Conservation (phyloP, 2,797 vertebrate genomes). For the Centropyge bicolor region DNA sequence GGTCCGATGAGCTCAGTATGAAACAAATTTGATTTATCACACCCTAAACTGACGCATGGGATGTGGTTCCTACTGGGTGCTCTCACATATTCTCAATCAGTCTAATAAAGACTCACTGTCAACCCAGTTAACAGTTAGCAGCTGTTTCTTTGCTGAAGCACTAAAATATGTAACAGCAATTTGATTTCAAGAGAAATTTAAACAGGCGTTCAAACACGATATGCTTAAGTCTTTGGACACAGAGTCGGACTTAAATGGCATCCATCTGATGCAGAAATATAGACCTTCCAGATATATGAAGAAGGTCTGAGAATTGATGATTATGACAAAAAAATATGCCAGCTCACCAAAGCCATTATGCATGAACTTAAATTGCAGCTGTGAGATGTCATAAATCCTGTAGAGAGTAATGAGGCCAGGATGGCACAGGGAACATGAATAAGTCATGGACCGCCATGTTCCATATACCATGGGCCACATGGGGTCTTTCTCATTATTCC, state of each 20-base stretch:
- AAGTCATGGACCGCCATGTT: slow-evolving; percentile 71
- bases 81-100: slow-evolving; percentile 30
- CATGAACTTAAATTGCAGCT: slow-evolving; percentile 68
- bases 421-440: slow-evolving; percentile 70
- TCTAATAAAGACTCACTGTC: slow-evolving; percentile 36
- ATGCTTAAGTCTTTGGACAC: slow-evolving; percentile 13
- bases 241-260: not conserved
- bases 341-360: slow-evolving; percentile 60
- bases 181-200: slow-evolving; percentile 14
- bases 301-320: slow-evolving; percentile 41
- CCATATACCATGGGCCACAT: slow-evolving; percentile 41
- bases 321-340: slow-evolving; percentile 45
- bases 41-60: slow-evolving; percentile 9
- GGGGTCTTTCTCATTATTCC: slow-evolving; percentile 65
- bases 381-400: slow-evolving; percentile 69
- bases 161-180: slow-evolving; percentile 25
- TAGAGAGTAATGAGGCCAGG: slow-evolving; percentile 56
- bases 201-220: slow-evolving; percentile 10
- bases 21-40: slow-evolving; percentile 18
- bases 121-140: slow-evolving; percentile 26
- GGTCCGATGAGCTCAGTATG: slow-evolving; percentile 32
- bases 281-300: slow-evolving; percentile 13
- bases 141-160: slow-evolving; percentile 26
- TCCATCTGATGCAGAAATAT: slow-evolving; percentile 6
- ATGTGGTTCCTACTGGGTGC: slow-evolving; percentile 5